Conservation (phyloP, 2,888 invertebrate genomes). For the Lottia gigantea region DNA sequence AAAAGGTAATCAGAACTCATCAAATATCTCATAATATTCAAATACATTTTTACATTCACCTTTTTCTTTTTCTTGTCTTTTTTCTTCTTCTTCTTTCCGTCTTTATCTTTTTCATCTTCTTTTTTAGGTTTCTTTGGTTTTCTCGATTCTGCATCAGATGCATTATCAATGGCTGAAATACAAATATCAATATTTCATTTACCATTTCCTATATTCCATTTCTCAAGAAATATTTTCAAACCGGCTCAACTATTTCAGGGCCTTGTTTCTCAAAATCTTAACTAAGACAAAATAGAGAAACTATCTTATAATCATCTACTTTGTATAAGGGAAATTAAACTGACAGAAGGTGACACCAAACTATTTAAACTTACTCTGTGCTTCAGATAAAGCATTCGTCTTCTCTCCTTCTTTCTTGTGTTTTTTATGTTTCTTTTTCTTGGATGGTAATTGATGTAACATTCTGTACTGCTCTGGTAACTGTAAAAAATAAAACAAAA, state of each 20-base stretch:
- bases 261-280: too few relatives aligned
- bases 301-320: too few relatives aligned
- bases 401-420: slow-evolving; percentile 72
- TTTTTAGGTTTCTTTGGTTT: slow-evolving; percentile 41
- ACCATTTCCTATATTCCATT: too few relatives aligned
- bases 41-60: background rate
- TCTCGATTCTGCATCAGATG: slow-evolving; percentile 39
- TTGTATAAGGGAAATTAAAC: too few relatives aligned
- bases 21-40: too few relatives aligned
- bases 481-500: slow-evolving; percentile 67
- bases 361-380: slow-evolving; percentile 47
- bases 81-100: slow-evolving; percentile 75
- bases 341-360: too few relatives aligned
- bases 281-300: too few relatives aligned
- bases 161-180: slow-evolving; percentile 32
- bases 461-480: slow-evolving; percentile 95
- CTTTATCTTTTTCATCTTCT: slow-evolving; percentile 45
- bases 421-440: slow-evolving; percentile 94
- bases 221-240: too few relatives aligned
- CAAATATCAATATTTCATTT: background rate
- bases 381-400: slow-evolving; percentile 55
- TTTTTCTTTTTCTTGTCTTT: slow-evolving; percentile 91
- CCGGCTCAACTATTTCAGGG: too few relatives aligned
- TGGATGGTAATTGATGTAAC: slow-evolving; percentile 89
- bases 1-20: too few relatives aligned